Evolutionary conservation across 2,888 invertebrate species (phyloP).

Genomic region (Pharmacophagus antenor): DNA sequence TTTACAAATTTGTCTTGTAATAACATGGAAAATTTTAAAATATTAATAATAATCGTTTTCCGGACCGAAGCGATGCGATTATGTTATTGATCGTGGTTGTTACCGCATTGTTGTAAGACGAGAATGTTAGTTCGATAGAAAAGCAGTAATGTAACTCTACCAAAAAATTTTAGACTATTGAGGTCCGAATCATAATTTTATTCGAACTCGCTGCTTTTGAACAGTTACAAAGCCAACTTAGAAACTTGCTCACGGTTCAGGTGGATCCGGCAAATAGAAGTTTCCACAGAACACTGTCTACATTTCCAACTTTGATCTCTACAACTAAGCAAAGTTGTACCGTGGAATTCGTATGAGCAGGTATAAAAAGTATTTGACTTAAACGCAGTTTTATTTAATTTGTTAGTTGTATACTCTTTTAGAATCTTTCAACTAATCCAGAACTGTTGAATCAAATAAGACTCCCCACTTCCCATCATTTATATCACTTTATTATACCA

Average conservation of each 20-base stretch:
- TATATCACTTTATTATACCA: too few relatives aligned
- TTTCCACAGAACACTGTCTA: conserved; percentile 23
- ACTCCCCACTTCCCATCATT: neutral
- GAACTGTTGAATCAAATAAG: neutral
- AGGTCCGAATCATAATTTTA: conserved; percentile 17
- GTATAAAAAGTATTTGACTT: conserved; percentile 19
- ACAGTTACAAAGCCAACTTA: conserved; percentile 29
- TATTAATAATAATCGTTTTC: too few relatives aligned
- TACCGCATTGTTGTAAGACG: too few relatives aligned
- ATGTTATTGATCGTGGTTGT: too few relatives aligned
- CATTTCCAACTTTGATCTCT: conserved; percentile 27
- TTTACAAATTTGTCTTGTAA: too few relatives aligned
- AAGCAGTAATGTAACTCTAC: neutral
- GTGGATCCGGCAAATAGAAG: conserved; percentile 26
- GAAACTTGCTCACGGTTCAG: conserved; percentile 28
- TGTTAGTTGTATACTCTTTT: neutral
- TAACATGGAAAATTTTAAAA: too few relatives aligned
- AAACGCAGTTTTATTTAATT: conserved; percentile 10
- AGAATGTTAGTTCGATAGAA: too few relatives aligned
- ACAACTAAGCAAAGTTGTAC: conserved; percentile 23
- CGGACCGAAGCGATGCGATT: too few relatives aligned
- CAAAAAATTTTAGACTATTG: neutral
- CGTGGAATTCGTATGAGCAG: conserved; percentile 18
- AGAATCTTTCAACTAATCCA: conserved; percentile 2
- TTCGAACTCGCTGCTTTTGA: conserved; percentile 15